phyloP scores from a whole-genome alignment of 2,797 vertebrate species.

The Craterocephalus amniculus region DNA sequence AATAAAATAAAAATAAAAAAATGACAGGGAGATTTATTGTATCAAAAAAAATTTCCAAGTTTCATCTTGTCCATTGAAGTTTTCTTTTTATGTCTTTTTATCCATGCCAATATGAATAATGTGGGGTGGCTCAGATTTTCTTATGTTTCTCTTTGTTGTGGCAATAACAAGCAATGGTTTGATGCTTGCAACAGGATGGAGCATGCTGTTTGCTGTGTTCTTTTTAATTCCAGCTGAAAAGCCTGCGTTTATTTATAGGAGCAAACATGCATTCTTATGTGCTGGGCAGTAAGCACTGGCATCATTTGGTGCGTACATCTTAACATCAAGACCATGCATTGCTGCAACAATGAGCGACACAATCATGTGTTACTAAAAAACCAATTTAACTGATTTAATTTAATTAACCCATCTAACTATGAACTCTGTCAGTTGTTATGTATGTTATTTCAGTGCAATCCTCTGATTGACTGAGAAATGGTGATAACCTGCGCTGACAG shows the following conservation, averaged over 20 bases:
- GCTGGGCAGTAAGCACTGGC: conserved; percentile 36
- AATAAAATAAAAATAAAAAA: no score
- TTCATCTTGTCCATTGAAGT: no score
- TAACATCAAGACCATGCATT: conserved; percentile 2
- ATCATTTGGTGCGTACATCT: conserved; percentile 27
- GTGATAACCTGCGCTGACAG: conserved; percentile 45
- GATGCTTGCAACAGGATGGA: conserved; percentile 44
- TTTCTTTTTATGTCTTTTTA: no score
- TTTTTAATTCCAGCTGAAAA: conserved; percentile 62
- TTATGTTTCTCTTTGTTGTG: conserved; percentile 18
- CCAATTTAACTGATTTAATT: no score
- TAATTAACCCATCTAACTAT: not conserved
- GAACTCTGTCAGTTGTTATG: not conserved
- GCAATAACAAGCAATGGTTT: conserved; percentile 50
- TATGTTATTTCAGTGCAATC: not conserved
- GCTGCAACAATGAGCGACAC: conserved; percentile 2
- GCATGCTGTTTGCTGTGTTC: conserved; percentile 38
- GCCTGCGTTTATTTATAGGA: conserved; percentile 60
- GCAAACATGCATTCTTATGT: conserved; percentile 38
- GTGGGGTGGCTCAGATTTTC: not conserved
- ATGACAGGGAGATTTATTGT: no score
- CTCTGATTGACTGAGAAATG: not conserved
- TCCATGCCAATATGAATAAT: conserved; percentile 5
- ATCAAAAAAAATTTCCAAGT: no score
- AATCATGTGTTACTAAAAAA: no score